phyloP scores from a whole-genome alignment of 2,888 invertebrate species.

The Lasius fuliginosus region DNA sequence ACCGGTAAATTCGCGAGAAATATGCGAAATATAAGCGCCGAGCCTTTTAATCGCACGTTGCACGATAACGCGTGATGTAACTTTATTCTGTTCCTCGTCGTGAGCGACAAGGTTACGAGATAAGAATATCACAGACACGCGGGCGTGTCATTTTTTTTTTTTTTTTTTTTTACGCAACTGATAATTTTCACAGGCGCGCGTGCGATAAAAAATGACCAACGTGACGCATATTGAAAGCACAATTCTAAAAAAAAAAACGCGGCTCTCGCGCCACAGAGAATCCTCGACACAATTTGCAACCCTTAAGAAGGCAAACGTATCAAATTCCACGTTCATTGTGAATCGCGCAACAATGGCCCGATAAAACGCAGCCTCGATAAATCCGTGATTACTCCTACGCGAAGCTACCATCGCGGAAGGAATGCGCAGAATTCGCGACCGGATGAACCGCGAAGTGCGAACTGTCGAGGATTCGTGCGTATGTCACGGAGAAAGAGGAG shows the following conservation, averaged over 20 bases:
- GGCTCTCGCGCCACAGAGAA: background rate
- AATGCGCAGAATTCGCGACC: constrained; percentile 54
- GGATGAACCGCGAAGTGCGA: constrained; percentile 3
- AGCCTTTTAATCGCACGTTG: background rate
- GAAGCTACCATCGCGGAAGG: constrained; percentile 43
- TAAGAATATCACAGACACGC: constrained; percentile 21
- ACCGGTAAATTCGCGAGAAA: background rate
- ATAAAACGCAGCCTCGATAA: background rate
- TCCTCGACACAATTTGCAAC: constrained; percentile 3
- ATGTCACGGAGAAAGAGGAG: background rate
- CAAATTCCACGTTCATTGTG: constrained; percentile 19
- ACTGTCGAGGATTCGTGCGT: background rate
- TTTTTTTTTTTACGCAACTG: background rate
- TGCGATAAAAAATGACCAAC: background rate
- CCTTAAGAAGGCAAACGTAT: background rate
- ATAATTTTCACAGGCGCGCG: constrained; percentile 16
- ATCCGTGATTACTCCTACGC: background rate
- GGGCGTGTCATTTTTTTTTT: background rate
- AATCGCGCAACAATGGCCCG: constrained; percentile 31
- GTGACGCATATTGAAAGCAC: background rate
- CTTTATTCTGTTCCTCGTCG: constrained; percentile 6
- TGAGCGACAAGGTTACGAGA: constrained; percentile 18
- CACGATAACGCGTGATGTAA: background rate
- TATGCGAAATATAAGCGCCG: background rate
- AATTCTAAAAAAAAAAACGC: background rate